Base-by-base conservation (phyloP, 2,113 vertebrate genomes). In the Hippocampus guttulatus region DNA sequence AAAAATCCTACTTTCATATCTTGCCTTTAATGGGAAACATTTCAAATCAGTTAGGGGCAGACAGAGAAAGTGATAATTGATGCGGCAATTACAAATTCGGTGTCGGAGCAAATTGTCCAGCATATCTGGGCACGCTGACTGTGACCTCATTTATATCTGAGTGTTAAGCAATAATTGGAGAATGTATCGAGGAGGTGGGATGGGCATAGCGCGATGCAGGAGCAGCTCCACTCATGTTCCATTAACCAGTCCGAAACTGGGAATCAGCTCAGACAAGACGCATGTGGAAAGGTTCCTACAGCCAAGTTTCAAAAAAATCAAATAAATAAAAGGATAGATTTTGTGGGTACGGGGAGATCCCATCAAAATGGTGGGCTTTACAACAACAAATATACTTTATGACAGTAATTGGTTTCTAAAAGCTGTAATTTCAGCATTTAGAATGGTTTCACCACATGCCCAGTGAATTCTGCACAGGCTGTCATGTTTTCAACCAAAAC, bases 1-100 rank as follows among this genome's bases (percentile, higher is more conserved):
- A 87, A 78, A 81, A 81, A 88, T 89, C 70, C 77, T 69, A 70
- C 81, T 85, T 79, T 85, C 89, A 85, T 88, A 90, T 90, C 88
- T 85, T 43, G 70, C 84, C 84, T 87, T 82, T 89, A 91, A 92
- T 89, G 89, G 83, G 85, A 85, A 91, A 89, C 86, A 90, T 88
- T 91, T 90, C 78, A 88, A 89, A 91, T 91, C 79, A 89, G 81
- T 75, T 83, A 89, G 82, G 79, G 70, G 81, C 77, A 84, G 76
- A 70, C 76, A 77, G 76, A 87, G 83, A 89, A 82, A 83, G 83
- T 83, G 81, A 90, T 91, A 91, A 92, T 92, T 91, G 90, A 91
- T 91, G 88, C 83, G 73, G 89, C 88, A 91, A 92, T 92, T 92
- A 92, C 82, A 85, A 89, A 76, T 91, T 90, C 78, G 88, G 87